These are phyloP conservation scores for Himalopsyche anomala DNA, from an alignment of 2,888 invertebrate genomes.

Conservation along the genomic window DNA sequence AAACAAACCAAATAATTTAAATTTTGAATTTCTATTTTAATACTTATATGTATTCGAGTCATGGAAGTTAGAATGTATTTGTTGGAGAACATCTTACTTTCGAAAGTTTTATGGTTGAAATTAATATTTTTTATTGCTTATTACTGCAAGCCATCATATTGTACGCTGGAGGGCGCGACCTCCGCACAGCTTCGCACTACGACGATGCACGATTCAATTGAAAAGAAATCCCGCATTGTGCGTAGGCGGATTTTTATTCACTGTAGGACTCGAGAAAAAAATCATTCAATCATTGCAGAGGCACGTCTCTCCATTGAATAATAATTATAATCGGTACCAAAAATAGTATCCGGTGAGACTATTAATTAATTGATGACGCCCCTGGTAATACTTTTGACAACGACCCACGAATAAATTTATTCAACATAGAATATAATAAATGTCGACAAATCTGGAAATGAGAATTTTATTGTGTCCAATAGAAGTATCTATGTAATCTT, in stretches of 20 bases:
- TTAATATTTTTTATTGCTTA: too few species aligned
- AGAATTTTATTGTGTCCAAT: too few species aligned
- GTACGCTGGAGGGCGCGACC: not conserved
- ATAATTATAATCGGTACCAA: conserved; percentile 17
- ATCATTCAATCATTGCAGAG: conserved; percentile 16
- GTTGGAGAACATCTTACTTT: too few species aligned
- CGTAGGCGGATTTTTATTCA: conserved; percentile 9
- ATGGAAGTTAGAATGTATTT: too few species aligned
- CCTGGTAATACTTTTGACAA: not conserved
- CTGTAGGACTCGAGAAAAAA: not conserved
- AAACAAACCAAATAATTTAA: too few species aligned
- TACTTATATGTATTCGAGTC: too few species aligned
- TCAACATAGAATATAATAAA: not conserved
- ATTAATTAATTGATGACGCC: conserved; percentile 6
- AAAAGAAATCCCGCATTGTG: not conserved
- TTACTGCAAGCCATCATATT: not conserved
- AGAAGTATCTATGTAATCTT: too few species aligned
- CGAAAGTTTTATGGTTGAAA: too few species aligned
- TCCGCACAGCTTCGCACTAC: not conserved
- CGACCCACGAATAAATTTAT: not conserved
- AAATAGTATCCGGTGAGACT: not conserved
- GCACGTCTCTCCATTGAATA: conserved; percentile 27
- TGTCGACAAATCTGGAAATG: too few species aligned
- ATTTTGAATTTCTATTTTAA: too few species aligned
- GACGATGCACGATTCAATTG: conserved; percentile 9